Conservation (phyloP, 2,888 invertebrate genomes). For the Xestobium rufovillosum region DNA sequence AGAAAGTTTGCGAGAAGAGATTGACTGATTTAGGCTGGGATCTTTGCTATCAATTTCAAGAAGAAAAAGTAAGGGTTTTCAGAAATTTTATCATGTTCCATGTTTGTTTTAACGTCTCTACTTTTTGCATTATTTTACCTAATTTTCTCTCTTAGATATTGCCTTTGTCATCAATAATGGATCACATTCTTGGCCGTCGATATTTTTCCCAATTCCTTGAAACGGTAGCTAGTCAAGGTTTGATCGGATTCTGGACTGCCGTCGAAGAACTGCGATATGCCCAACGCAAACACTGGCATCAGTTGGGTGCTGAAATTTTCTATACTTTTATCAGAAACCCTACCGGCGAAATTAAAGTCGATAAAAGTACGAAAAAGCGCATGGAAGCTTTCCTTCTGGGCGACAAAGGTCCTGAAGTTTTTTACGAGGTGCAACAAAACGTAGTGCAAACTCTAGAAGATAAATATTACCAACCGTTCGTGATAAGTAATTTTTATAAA, state of each 20-base stretch:
- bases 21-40: slow-evolving; percentile 70
- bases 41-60: slow-evolving; percentile 46
- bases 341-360: slow-evolving; percentile 73
- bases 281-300: slow-evolving; percentile 72
- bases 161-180: slow-evolving; percentile 64
- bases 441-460: slow-evolving; percentile 75
- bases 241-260: slow-evolving; percentile 79
- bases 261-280: slow-evolving; percentile 76
- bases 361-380: slow-evolving; percentile 70
- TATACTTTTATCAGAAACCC: slow-evolving; percentile 80
- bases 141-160: too few relatives aligned
- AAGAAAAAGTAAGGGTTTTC: slow-evolving; percentile 31
- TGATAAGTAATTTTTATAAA: slow-evolving; percentile 79
- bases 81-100: too few relatives aligned
- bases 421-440: slow-evolving; percentile 77
- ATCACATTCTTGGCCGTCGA: slow-evolving; percentile 71
- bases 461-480: slow-evolving; percentile 82
- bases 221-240: slow-evolving; percentile 73
- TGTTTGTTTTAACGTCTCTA: too few relatives aligned
- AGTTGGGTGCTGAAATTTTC: slow-evolving; percentile 85
- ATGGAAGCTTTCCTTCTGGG: slow-evolving; percentile 85
- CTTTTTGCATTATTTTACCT: too few relatives aligned
- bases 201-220: slow-evolving; percentile 76
- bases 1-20: slow-evolving; percentile 72
- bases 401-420: slow-evolving; percentile 80